A percentile compares a stretch with the other conserved stretches of the same genome.
phyloP scores from a whole-genome alignment of 2,797 vertebrate genomes.

The Gobio occitaniae region DNA sequence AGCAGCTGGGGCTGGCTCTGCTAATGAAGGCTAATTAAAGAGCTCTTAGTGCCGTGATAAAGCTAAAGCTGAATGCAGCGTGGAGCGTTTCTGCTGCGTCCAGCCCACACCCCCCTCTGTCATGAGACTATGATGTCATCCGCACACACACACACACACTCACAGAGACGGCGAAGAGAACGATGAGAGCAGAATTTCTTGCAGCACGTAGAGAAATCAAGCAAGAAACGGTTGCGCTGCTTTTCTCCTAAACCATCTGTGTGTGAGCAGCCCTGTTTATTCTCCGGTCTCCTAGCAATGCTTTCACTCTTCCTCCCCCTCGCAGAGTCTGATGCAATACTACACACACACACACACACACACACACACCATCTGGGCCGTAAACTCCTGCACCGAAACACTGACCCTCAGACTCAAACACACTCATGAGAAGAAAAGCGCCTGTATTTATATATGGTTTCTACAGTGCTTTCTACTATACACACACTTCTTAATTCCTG shows the following conservation, averaged over 20 bases:
- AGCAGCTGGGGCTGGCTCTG: conserved; percentile 55
- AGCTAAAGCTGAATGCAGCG: conserved; percentile 48
- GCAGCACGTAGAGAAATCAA: conserved; percentile 26
- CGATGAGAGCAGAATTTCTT: conserved; percentile 8
- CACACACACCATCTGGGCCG: conserved; percentile 66
- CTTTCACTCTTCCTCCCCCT: conserved; percentile 62
- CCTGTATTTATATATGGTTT: background rate
- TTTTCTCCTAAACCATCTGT: conserved; percentile 65
- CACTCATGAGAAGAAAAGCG: background rate
- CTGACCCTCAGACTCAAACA: conserved; percentile 30
- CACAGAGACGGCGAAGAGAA: too few relatives aligned
- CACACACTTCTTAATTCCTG: background rate
- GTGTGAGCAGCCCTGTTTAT: conserved; percentile 72
- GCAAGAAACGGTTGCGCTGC: conserved; percentile 56
- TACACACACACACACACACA: conserved; percentile 81
- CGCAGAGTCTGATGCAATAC: conserved; percentile 85
- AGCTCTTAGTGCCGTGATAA: conserved; percentile 60
- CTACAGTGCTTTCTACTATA: background rate
- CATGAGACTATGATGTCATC: conserved; percentile 82
- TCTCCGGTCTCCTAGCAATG: conserved; percentile 78
- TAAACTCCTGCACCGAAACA: conserved; percentile 65
- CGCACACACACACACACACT: conserved; percentile 60
- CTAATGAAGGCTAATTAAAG: conserved; percentile 63
- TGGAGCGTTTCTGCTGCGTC: conserved; percentile 45
- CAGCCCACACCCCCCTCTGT: conserved; percentile 68